phyloP scores from a whole-genome alignment of 2,888 invertebrate species.

The Lithophane socia region DNA sequence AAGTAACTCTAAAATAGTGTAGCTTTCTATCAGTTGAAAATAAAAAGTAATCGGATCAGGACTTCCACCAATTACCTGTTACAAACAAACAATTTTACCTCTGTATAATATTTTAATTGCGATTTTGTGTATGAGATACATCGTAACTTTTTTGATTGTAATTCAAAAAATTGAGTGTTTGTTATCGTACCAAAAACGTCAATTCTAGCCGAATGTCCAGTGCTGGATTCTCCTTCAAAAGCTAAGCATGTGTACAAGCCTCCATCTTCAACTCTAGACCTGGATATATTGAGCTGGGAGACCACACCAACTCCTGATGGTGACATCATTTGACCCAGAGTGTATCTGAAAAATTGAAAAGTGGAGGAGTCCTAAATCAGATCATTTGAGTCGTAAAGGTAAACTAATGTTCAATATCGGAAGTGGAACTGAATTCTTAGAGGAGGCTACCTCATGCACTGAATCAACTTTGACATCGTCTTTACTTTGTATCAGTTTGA shows the following conservation, averaged over 20 bases:
- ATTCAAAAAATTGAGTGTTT: not conserved
- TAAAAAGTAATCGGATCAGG: no score
- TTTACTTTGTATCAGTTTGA: no score
- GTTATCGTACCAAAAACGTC: constrained; percentile 87
- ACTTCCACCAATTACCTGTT: not conserved
- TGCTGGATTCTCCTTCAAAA: constrained; percentile 81
- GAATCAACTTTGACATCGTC: not conserved
- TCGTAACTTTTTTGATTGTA: no score
- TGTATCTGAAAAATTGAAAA: constrained; percentile 75
- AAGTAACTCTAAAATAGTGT: not conserved
- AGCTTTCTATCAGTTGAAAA: not conserved
- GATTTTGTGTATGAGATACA: not conserved
- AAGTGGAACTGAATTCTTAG: not conserved
- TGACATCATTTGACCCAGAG: constrained; percentile 86
- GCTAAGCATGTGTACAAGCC: constrained; percentile 91
- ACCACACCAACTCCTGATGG: constrained; percentile 82
- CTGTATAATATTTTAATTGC: not conserved
- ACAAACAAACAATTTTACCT: not conserved
- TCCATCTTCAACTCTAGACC: constrained; percentile 90
- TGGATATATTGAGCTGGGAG: constrained; percentile 89
- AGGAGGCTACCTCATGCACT: no score
- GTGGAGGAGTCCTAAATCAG: not conserved
- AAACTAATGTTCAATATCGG: no score
- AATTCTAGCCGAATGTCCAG: constrained; percentile 80
- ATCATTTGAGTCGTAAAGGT: not conserved